Percentiles rank a stretch among this genome's conserved stretches.
Conservation (phyloP, 1,140 invertebrate species). For the Lerema accius region DNA sequence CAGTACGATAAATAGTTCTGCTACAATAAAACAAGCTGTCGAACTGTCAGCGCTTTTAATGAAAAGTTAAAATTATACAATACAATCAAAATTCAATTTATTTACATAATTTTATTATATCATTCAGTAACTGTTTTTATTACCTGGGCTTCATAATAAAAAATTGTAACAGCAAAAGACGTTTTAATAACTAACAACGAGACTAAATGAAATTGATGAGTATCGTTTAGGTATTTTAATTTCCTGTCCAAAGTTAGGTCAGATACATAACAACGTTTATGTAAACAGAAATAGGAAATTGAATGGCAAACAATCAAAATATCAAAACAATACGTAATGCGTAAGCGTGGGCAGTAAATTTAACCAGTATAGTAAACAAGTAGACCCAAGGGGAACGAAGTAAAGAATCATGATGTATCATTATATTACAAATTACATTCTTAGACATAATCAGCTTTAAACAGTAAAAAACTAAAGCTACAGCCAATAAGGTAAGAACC, state of each 20-base stretch:
- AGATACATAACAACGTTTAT: background rate
- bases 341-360: constrained; percentile 36
- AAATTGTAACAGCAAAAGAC: background rate
- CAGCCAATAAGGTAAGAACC: constrained; percentile 39
- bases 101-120: too few species aligned
- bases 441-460: constrained; percentile 30
- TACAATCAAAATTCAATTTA: too few species aligned
- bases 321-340: constrained; percentile 27
- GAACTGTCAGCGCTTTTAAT: too few species aligned
- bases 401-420: constrained; percentile 15
- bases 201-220: background rate
- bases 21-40: too few species aligned
- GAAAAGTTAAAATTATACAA: too few species aligned
- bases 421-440: constrained; percentile 28
- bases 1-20: too few species aligned
- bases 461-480: constrained; percentile 43
- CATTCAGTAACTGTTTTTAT: too few species aligned
- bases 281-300: constrained; percentile 15
- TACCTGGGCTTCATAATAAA: background rate
- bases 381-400: constrained; percentile 3
- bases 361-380: constrained; percentile 36
- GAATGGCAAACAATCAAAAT: constrained; percentile 15
- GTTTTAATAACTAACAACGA: background rate
- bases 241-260: background rate
- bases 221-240: background rate